Conservation (phyloP, 2,888 invertebrate genomes). For the Mimumesa dahlbomi region DNA sequence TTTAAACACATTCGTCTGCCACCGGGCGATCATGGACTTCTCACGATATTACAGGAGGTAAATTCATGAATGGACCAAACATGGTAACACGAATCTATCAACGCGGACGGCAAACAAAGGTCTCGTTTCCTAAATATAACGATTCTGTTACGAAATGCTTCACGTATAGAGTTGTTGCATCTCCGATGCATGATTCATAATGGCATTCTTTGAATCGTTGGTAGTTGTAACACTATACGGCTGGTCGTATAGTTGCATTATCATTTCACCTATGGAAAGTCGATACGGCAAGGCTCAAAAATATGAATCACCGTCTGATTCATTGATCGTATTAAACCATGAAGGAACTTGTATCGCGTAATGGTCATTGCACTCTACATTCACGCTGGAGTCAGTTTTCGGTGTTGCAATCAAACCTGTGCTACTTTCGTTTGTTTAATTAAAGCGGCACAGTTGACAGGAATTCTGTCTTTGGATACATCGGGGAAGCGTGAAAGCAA, state of each 20-base stretch:
- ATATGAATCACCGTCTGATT: conserved; percentile 38
- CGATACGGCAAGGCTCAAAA: conserved; percentile 6
- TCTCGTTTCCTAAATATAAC: too few relatives aligned
- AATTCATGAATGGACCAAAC: conserved; percentile 8
- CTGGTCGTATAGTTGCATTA: too few relatives aligned
- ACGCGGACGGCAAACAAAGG: too few relatives aligned
- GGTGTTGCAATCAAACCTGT: conserved; percentile 44
- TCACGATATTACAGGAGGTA: conserved; percentile 79
- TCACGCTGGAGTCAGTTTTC: conserved; percentile 33
- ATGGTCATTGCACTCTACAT: conserved; percentile 33
- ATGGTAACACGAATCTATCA: too few relatives aligned
- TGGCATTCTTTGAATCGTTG: background rate
- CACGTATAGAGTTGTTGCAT: background rate
- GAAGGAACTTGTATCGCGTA: conserved; percentile 13
- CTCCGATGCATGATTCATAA: background rate
- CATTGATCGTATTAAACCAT: conserved; percentile 26
- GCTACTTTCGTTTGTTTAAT: conserved; percentile 29
- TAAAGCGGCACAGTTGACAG: conserved; percentile 8
- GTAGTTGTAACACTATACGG: background rate
- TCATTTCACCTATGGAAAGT: background rate
- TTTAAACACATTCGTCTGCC: conserved; percentile 83
- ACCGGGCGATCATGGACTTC: conserved; percentile 71
- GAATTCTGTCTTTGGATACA: conserved; percentile 17
- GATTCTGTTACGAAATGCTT: background rate
- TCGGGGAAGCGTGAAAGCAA: background rate